A percentile compares a stretch with the other conserved stretches of the same genome.
Evolutionary conservation across 2,113 vertebrate genomes (phyloP).

Genomic region (Nothoprocta pentlandii): DNA sequence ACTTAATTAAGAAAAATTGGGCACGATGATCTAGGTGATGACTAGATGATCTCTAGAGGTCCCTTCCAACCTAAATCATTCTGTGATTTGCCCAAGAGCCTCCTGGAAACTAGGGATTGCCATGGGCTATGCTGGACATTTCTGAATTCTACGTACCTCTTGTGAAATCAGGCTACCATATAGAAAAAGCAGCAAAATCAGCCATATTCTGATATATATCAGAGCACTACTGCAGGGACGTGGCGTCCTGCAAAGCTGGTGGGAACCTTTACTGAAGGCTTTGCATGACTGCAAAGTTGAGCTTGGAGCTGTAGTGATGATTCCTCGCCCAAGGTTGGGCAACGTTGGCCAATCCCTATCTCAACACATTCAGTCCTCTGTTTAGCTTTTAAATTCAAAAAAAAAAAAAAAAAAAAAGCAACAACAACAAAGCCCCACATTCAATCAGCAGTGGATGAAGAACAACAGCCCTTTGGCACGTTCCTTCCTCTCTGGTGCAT

Average conservation of each 20-base stretch:
- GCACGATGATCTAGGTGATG: no score
- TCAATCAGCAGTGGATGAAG: no score
- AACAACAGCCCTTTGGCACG: background rate
- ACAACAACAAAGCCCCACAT: no score
- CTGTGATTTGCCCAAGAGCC: background rate
- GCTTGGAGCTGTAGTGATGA: rapidly evolving
- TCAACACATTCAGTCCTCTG: background rate
- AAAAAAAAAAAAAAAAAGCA: no score
- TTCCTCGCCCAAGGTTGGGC: background rate
- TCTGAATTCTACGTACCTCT: background rate
- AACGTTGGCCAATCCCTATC: no score
- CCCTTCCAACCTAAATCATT: no score
- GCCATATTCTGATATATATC: background rate
- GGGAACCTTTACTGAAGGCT: background rate
- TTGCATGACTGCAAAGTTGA: rapidly evolving
- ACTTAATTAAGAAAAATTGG: background rate
- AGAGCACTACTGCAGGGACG: no score
- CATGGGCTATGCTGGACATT: background rate
- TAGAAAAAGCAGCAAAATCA: background rate
- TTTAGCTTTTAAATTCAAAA: background rate
- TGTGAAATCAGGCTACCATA: background rate
- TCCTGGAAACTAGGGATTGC: background rate
- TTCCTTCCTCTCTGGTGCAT: background rate
- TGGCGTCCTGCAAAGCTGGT: background rate
- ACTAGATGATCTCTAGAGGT: no score